Evolutionary conservation across 2,113 vertebrate species (phyloP), one percentile per base, ranked within the genome.

Genomic region (Indicator maculatus): DNA sequence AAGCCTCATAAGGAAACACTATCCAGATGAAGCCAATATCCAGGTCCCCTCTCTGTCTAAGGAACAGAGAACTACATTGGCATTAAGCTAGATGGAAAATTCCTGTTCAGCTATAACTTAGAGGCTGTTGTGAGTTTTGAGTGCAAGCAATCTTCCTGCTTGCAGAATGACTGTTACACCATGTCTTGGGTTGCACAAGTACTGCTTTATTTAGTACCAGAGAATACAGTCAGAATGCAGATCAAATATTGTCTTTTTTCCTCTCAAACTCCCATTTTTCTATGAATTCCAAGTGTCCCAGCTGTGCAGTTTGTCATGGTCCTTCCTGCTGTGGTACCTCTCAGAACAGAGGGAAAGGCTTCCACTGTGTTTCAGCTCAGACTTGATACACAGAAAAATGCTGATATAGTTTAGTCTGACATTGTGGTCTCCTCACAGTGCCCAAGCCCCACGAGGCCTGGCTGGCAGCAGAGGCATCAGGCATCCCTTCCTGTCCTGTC

Each of bases 21-120:
- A 41, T 3, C 0, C 36, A 11, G 5, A 1, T 38, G 31, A 28
- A 76, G 36, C 13, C 28, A 17, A 58, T 4, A 47, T 23, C 18
- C 36, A 12, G 0, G 38, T 47, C 23, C 28, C 44, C 53, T 12
- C 55, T 16, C 55, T 12, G 27, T 5, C 20, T 30, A 28, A 67
- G 0, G 4, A 5, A 5, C 5, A 27, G 11, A 77, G 58, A 75
- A 41, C 3, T 6, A 2, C 50, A 66, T 11, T 50, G 5, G 30
- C 47, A 77, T 10, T 7, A 50, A 76, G 63, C 31, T 82, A 67
- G 70, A 50, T 18, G 45, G 24, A 72, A 74, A 55, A 36, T 1
- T 28, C 47, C 12, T 26, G 56, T 6, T 67, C 24, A 6, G 63
- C 53, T 78, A 24, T 10, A 64, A 44, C 7, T 36, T 55, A n/a